Conservation (phyloP, 1,140 invertebrate species). For the Psilanteris sp. region DNA sequence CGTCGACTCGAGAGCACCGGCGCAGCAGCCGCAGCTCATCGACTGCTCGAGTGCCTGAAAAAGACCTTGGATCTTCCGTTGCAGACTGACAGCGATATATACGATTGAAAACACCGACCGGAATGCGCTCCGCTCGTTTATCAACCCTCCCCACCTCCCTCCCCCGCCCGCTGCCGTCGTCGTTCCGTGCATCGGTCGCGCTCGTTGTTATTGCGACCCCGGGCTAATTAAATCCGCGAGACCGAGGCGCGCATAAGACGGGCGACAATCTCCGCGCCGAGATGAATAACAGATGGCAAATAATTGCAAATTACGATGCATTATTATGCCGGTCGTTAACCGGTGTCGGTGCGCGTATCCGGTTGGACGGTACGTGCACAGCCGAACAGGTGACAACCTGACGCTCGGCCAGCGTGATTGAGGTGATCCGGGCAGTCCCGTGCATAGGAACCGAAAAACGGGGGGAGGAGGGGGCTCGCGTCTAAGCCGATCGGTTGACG, state of each 20-base stretch:
- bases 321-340: constrained; percentile 28
- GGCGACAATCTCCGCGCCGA: constrained; percentile 1
- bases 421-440: not conserved
- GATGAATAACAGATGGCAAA: constrained; percentile 31
- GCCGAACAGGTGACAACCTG: constrained; percentile 25
- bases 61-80: constrained; percentile 43
- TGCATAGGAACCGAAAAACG: not conserved
- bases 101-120: constrained; percentile 43
- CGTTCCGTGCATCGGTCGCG: constrained; percentile 36
- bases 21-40: constrained; percentile 43
- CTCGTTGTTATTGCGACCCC: constrained; percentile 14
- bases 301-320: constrained; percentile 32
- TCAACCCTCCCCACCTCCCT: constrained; percentile 18
- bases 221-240: constrained; percentile 45
- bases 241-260: constrained; percentile 4
- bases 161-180: no score
- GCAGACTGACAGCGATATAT: constrained; percentile 49
- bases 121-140: constrained; percentile 41
- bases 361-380: not conserved
- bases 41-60: constrained; percentile 48
- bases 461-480: no score
- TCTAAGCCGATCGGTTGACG: no score
- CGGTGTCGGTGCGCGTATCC: constrained; percentile 3
- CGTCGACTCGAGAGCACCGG: no score
- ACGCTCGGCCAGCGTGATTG: constrained; percentile 2